These are phyloP conservation scores for Arizona elegans DNA, from an alignment of 2,113 vertebrate species.

Conservation along the genomic window DNA sequence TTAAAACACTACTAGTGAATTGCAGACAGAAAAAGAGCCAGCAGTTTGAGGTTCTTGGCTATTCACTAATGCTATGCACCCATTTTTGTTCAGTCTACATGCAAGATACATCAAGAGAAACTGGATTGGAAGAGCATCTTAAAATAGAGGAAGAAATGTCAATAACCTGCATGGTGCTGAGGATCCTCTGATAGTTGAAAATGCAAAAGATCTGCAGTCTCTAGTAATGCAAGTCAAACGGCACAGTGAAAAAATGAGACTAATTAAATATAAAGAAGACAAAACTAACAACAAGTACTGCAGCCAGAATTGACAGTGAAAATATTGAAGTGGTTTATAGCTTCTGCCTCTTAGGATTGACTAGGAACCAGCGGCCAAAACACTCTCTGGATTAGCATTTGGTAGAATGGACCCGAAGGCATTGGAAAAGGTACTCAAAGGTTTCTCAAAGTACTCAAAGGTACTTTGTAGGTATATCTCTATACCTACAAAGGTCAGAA, in stretches of 20 bases:
- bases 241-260: not conserved
- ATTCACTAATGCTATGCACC: no score
- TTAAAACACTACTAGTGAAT: not conserved
- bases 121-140: not conserved
- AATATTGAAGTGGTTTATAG: not conserved
- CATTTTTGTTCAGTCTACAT: no score
- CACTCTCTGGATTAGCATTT: not conserved
- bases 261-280: not conserved
- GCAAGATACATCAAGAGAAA: not conserved
- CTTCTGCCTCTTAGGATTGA: not conserved
- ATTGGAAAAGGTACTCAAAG: not conserved
- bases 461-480: not conserved
- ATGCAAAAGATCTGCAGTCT: not conserved
- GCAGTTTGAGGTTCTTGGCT: no score
- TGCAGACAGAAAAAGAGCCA: no score
- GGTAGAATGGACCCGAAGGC: not conserved
- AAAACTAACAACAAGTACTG: not conserved
- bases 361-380: not conserved
- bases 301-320: not conserved
- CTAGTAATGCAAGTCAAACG: not conserved
- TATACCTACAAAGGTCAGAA: not conserved
- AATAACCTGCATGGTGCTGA: no score
- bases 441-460: not conserved
- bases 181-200: not conserved
- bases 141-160: not conserved